These are phyloP conservation scores for Andrena haemorrhoa DNA, from an alignment of 2,888 invertebrate species.

Conservation along the genomic window DNA sequence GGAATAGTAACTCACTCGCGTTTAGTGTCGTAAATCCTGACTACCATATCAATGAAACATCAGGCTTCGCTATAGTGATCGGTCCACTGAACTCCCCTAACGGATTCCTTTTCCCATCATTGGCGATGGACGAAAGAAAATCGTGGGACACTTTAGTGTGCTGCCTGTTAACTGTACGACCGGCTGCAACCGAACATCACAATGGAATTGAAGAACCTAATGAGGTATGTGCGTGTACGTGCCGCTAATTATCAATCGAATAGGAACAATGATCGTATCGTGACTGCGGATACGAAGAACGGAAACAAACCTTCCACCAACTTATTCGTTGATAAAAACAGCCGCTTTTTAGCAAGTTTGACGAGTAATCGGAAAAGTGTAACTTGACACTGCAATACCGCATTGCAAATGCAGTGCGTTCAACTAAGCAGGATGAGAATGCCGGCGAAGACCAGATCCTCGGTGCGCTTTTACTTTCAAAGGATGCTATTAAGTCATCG, in stretches of 20 bases:
- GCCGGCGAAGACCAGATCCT: neutral
- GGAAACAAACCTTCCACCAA: neutral
- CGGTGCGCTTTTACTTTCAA: conserved; percentile 52
- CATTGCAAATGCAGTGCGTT: neutral
- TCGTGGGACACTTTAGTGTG: conserved; percentile 36
- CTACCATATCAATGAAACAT: conserved; percentile 33
- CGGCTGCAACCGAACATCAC: conserved; percentile 4
- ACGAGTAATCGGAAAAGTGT: neutral
- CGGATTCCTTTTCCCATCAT: conserved; percentile 32
- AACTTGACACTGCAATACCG: neutral
- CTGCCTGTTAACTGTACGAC: conserved; percentile 5
- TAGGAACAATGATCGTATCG: neutral
- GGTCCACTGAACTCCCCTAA: conserved; percentile 34
- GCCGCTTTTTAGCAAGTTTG: neutral
- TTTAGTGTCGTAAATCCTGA: neutral
- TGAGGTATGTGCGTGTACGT: neutral
- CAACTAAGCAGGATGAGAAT: neutral
- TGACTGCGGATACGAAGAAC: neutral
- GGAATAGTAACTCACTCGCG: neutral
- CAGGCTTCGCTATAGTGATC: conserved; percentile 21
- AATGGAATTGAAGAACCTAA: conserved; percentile 28
- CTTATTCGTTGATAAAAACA: neutral
- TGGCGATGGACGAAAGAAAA: conserved; percentile 40
- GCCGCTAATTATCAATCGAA: neutral
- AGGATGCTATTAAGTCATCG: conserved; percentile 15